A percentile compares a stretch with the other conserved stretches of the same genome.
phyloP scores from a whole-genome alignment of 2,888 invertebrate genomes.

The Drosophila diplacantha region DNA sequence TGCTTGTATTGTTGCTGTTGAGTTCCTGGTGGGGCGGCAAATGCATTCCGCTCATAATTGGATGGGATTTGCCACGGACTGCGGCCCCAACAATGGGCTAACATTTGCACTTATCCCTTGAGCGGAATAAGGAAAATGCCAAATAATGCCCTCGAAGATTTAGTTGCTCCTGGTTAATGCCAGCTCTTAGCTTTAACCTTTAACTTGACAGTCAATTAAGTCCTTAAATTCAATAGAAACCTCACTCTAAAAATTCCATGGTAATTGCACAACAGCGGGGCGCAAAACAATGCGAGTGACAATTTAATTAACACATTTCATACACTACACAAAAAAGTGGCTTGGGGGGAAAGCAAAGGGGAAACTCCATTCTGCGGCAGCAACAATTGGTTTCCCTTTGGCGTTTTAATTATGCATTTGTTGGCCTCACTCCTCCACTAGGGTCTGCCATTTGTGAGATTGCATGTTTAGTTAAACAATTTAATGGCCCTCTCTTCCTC shows the following conservation, averaged over 20 bases:
- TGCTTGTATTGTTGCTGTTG: slow-evolving; percentile 50
- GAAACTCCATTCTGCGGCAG: slow-evolving; percentile 30
- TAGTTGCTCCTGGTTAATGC: background rate
- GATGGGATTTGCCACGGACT: slow-evolving; percentile 25
- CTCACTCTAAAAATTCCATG: slow-evolving; percentile 7
- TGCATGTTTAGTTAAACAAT: slow-evolving; percentile 55
- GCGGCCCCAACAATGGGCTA: slow-evolving; percentile 18
- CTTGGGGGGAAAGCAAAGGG: background rate
- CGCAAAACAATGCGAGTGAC: slow-evolving; percentile 42
- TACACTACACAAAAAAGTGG: slow-evolving; percentile 14
- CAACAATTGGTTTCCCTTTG: slow-evolving; percentile 57
- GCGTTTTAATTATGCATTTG: slow-evolving; percentile 47
- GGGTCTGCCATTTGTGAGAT: slow-evolving; percentile 33
- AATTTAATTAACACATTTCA: slow-evolving; percentile 61
- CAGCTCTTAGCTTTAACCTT: background rate
- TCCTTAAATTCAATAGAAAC: background rate
- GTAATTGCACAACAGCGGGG: slow-evolving; percentile 30
- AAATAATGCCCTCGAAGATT: slow-evolving; percentile 8
- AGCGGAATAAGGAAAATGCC: slow-evolving; percentile 2
- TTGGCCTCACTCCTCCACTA: slow-evolving; percentile 11
- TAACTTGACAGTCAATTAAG: slow-evolving; percentile 1
- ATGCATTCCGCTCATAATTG: slow-evolving; percentile 51
- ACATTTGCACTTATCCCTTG: slow-evolving; percentile 15
- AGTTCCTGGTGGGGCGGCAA: slow-evolving; percentile 25
- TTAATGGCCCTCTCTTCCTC: slow-evolving; percentile 45